Conservation (phyloP, 2,113 vertebrate species). For the Pygoscelis antarcticus region DNA sequence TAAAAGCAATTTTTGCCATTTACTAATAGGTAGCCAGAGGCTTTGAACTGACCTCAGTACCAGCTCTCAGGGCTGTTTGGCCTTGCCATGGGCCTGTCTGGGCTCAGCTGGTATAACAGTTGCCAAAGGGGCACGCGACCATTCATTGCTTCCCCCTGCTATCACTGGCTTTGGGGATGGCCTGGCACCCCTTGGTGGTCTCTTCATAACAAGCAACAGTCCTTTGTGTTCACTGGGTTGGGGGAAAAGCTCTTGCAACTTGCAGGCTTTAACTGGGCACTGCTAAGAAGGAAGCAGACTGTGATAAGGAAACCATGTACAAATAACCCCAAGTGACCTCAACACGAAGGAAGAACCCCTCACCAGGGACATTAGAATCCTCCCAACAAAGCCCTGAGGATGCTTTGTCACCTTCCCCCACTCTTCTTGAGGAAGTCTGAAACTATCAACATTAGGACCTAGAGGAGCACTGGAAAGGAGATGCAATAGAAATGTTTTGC, state of each 20-base stretch:
- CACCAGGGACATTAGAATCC: background rate
- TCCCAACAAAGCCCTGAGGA: background rate
- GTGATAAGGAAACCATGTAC: background rate
- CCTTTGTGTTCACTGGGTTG: background rate
- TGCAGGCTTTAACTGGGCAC: background rate
- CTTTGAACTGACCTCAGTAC: background rate
- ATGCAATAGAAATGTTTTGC: background rate
- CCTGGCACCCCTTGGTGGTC: background rate
- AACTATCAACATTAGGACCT: background rate
- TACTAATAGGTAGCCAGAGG: background rate
- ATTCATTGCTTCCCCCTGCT: background rate
- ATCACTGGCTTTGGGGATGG: background rate
- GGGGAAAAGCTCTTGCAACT: background rate
- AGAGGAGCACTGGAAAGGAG: background rate
- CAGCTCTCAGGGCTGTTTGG: background rate
- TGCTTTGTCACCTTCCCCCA: background rate
- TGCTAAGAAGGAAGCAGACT: background rate
- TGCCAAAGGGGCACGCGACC: background rate
- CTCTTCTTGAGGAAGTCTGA: background rate
- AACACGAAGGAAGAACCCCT: background rate
- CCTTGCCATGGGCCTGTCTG: background rate
- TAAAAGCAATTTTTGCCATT: background rate
- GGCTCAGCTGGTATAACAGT: background rate
- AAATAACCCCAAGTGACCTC: background rate
- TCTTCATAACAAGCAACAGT: background rate